Evolutionary conservation across 2,888 invertebrate species (phyloP).

Genomic region (Euplagia quadripunctaria): DNA sequence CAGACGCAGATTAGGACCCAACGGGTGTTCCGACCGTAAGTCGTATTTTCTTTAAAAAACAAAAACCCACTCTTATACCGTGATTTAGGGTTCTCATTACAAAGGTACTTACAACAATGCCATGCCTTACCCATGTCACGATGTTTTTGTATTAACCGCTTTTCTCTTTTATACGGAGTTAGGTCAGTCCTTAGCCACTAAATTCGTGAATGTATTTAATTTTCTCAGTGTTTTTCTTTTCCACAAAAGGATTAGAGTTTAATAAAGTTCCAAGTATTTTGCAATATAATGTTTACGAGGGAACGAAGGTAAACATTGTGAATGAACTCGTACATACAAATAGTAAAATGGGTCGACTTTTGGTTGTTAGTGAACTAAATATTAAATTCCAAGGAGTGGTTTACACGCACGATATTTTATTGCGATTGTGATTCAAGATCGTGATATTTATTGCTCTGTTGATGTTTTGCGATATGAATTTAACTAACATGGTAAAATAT

Average conservation of each 20-base stretch:
- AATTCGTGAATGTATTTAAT: constrained; percentile 35
- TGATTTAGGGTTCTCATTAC: constrained; percentile 54
- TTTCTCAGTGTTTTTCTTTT: constrained; percentile 26
- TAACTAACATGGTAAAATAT: constrained; percentile 10
- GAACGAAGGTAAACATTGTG: constrained; percentile 21
- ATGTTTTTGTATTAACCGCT: constrained; percentile 60
- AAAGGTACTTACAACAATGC: constrained; percentile 54
- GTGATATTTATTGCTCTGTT: constrained; percentile 23
- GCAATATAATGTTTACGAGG: constrained; percentile 20
- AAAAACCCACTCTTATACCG: constrained; percentile 43
- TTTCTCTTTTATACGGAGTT: constrained; percentile 38
- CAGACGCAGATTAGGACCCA: constrained; percentile 92
- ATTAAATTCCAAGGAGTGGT: constrained; percentile 14
- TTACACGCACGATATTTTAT: constrained; percentile 23
- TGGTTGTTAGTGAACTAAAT: constrained; percentile 19
- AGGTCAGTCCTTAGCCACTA: constrained; percentile 35
- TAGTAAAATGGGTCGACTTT: constrained; percentile 26
- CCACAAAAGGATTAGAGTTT: constrained; percentile 23
- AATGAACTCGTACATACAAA: constrained; percentile 19
- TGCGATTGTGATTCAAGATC: constrained; percentile 18
- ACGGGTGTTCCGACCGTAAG: constrained; percentile 87
- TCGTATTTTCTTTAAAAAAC: constrained; percentile 51
- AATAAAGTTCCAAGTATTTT: constrained; percentile 19
- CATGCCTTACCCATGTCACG: constrained; percentile 63
- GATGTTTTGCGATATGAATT: constrained; percentile 16